Evolutionary conservation across 2,888 invertebrate genomes (phyloP).

Genomic region (Ochropacha duplaris): DNA sequence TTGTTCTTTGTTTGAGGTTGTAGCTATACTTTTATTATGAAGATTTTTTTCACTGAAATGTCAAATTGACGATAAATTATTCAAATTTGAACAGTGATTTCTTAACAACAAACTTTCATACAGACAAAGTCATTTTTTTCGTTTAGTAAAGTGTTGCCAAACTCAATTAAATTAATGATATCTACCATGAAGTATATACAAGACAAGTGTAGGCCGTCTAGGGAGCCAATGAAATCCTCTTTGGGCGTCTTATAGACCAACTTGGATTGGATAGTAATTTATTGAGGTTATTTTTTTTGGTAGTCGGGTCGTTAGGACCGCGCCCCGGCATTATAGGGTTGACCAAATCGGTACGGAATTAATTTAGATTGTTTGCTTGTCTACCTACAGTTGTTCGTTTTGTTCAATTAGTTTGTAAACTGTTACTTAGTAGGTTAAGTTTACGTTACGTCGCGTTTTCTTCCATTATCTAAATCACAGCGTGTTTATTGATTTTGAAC

Average conservation of each 20-base stretch:
- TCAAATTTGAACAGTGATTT: too few relatives aligned
- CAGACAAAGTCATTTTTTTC: not conserved
- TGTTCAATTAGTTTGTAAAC: conserved; percentile 16
- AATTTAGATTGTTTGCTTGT: conserved; percentile 42
- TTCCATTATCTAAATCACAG: not conserved
- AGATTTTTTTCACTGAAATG: too few relatives aligned
- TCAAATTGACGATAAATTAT: too few relatives aligned
- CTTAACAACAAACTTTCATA: too few relatives aligned
- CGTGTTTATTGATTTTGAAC: too few relatives aligned
- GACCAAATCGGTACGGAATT: conserved; percentile 50
- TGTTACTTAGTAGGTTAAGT: not conserved
- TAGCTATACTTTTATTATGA: too few relatives aligned
- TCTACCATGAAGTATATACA: conserved; percentile 33
- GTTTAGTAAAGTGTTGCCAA: conserved; percentile 35
- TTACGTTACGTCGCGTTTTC: not conserved
- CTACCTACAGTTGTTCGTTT: conserved; percentile 36
- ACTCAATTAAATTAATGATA: conserved; percentile 63
- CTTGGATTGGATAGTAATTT: conserved; percentile 72
- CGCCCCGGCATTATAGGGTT: conserved; percentile 35
- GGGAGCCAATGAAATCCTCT: conserved; percentile 45
- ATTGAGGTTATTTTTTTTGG: conserved; percentile 66
- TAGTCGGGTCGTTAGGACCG: conserved; percentile 42
- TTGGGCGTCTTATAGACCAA: conserved; percentile 61
- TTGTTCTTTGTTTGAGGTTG: conserved; percentile 17
- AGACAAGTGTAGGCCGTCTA: not conserved